These are phyloP conservation scores for Pecten maximus DNA, from an alignment of 2,888 invertebrate genomes.

Conservation along the genomic window DNA sequence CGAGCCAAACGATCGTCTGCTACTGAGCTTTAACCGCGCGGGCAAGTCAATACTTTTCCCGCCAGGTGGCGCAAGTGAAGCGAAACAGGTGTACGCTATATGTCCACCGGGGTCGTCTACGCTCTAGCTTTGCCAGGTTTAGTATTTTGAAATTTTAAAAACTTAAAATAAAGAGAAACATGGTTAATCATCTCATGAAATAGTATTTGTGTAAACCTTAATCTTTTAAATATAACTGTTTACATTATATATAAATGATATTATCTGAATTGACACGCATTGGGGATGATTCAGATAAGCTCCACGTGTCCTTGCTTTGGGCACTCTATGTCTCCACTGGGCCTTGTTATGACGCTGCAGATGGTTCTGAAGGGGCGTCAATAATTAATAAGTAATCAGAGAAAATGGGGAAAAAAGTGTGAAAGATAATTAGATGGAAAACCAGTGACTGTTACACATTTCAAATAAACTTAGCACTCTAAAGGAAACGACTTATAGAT, in stretches of 20 bases:
- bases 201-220: background rate
- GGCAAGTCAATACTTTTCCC: background rate
- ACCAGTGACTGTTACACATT: background rate
- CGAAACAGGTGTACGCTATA: background rate
- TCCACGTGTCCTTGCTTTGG: background rate
- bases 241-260: too few species aligned
- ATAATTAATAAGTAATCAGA: constrained; percentile 22
- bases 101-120: background rate
- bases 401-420: background rate
- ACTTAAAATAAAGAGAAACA: background rate
- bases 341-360: background rate
- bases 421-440: constrained; percentile 2
- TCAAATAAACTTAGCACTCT: background rate
- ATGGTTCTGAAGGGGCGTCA: background rate
- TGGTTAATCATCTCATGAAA: background rate
- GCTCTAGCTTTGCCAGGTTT: background rate
- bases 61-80: constrained; percentile 22
- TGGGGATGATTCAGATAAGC: background rate
- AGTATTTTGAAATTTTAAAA: background rate
- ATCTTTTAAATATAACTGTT: background rate
- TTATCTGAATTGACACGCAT: background rate
- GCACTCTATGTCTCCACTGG: background rate
- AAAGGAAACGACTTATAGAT: background rate
- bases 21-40: constrained; percentile 11
- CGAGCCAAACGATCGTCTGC: constrained; percentile 8